A percentile compares a stretch with the other conserved stretches of the same genome.
phyloP scores from a whole-genome alignment of 2,888 invertebrate species.

The Glaucopsyche alexis region DNA sequence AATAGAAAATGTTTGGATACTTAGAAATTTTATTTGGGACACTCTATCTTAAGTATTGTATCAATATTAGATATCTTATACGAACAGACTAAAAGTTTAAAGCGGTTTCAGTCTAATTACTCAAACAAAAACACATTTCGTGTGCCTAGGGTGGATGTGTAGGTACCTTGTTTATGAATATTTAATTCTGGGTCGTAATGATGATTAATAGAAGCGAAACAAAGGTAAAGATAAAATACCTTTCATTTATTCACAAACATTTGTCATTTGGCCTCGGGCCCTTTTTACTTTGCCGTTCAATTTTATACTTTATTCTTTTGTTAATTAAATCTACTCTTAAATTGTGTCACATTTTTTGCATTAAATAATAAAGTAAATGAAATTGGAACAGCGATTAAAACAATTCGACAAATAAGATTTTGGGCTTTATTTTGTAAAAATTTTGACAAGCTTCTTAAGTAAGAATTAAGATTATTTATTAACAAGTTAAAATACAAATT shows the following conservation, averaged over 20 bases:
- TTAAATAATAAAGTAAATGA: conserved; percentile 16
- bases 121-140: neutral
- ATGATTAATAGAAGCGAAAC: conserved; percentile 18
- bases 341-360: neutral
- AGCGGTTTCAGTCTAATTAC: neutral
- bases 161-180: conserved; percentile 10
- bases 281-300: conserved; percentile 4
- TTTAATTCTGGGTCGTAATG: conserved; percentile 14
- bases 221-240: conserved; percentile 19
- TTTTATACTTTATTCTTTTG: neutral
- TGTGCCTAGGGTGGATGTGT: neutral
- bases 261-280: conserved; percentile 7
- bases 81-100: neutral
- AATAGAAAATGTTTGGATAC: neutral
- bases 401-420: conserved; percentile 13
- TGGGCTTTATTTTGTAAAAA: neutral
- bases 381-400: conserved; percentile 5
- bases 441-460: neutral
- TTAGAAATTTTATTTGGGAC: neutral
- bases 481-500: neutral
- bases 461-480: neutral
- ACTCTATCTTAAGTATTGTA: neutral
- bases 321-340: conserved; percentile 9
- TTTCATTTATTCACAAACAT: conserved; percentile 20
- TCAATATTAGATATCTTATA: neutral